Conservation (phyloP, 2,797 vertebrate genomes). For the Lacerta bilineata region DNA sequence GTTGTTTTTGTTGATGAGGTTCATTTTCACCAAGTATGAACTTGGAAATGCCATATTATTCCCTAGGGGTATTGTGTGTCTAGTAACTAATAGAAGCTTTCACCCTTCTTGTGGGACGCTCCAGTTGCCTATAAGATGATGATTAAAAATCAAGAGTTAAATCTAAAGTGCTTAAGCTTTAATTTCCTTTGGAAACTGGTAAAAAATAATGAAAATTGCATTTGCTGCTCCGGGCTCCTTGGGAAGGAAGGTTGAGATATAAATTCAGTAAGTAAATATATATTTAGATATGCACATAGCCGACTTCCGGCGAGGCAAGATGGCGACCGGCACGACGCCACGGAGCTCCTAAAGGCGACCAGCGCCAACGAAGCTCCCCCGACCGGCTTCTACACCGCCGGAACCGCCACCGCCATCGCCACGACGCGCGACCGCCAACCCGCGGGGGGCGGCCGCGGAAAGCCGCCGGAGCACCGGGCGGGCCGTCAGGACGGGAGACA, state of each 20-base stretch:
- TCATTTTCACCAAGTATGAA: conserved; percentile 17
- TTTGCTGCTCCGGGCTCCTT: background rate
- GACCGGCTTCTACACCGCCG: too few species aligned
- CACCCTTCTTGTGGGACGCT: conserved; percentile 17
- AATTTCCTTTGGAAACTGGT: background rate
- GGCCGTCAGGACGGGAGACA: too few species aligned
- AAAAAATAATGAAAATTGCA: background rate
- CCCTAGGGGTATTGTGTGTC: conserved; percentile 5
- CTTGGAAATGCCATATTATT: conserved; percentile 26
- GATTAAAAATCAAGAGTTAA: background rate
- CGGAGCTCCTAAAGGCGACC: too few species aligned
- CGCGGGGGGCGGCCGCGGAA: too few species aligned
- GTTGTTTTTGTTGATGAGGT: conserved; percentile 25
- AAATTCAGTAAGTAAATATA: background rate
- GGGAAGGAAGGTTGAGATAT: too few species aligned
- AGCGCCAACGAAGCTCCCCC: too few species aligned
- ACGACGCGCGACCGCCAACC: too few species aligned
- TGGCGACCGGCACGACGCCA: too few species aligned
- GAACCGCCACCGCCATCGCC: too few species aligned
- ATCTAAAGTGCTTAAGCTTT: background rate
- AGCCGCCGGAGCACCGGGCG: too few species aligned
- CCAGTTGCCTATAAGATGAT: background rate
- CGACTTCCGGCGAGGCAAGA: too few species aligned
- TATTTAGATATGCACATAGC: too few species aligned
- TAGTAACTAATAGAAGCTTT: background rate